Percentiles rank a stretch among this genome's conserved stretches.
These are phyloP conservation scores for Drosophila histrio DNA, from an alignment of 2,888 invertebrate genomes.

Conservation along the genomic window DNA sequence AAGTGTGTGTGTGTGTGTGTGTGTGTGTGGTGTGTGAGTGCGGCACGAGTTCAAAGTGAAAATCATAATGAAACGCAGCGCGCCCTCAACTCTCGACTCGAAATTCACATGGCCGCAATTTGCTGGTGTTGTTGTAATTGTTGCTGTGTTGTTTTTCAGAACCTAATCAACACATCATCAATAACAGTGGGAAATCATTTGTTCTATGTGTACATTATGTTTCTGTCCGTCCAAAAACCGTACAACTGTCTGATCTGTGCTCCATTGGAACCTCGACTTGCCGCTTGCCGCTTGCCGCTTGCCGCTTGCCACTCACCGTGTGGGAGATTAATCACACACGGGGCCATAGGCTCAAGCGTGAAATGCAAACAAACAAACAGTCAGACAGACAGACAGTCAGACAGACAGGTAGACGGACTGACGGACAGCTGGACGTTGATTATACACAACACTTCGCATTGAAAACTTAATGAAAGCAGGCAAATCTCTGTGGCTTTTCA, in stretches of 20 bases:
- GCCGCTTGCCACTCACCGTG: constrained; percentile 24
- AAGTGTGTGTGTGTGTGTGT: constrained; percentile 4
- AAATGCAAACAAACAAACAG: constrained; percentile 72
- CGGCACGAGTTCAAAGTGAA: constrained; percentile 78
- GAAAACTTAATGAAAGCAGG: constrained; percentile 75
- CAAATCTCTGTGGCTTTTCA: constrained; percentile 55
- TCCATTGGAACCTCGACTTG: constrained; percentile 15
- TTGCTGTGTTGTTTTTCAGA: constrained; percentile 58
- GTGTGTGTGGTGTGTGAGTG: constrained; percentile 28
- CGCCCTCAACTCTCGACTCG: constrained; percentile 42
- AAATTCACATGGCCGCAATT: constrained; percentile 78
- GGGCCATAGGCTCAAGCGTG: constrained; percentile 65
- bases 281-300: background rate
- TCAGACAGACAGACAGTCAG: constrained; percentile 3
- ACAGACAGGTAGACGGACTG: constrained; percentile 6
- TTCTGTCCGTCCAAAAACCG: constrained; percentile 9
- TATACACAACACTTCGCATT: constrained; percentile 57
- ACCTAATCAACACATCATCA: constrained; percentile 82
- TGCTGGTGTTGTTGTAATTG: constrained; percentile 39
- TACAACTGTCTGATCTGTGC: constrained; percentile 15
- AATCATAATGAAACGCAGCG: constrained; percentile 61
- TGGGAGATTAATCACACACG: constrained; percentile 74
- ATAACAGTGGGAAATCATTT: constrained; percentile 79
- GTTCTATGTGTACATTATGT: constrained; percentile 47
- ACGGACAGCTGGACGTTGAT: constrained; percentile 61